phyloP scores from a whole-genome alignment of 2,797 vertebrate species.

The Takifugu ocellatus region DNA sequence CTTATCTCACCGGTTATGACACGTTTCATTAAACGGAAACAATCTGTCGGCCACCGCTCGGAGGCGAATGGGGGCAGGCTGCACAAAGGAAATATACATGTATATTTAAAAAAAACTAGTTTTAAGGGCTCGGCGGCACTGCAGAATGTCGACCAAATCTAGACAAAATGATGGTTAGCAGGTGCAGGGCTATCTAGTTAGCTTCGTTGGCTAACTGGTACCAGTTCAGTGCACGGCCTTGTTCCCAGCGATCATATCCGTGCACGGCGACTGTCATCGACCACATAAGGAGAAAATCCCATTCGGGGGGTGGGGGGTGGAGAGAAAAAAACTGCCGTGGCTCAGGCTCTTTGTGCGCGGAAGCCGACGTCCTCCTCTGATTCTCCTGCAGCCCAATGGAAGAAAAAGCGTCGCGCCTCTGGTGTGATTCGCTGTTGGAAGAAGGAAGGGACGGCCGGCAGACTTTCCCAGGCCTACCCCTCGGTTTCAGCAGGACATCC shows the following conservation, averaged over 20 bases:
- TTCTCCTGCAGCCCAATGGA: conserved; percentile 20
- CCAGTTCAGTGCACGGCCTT: conserved; percentile 72
- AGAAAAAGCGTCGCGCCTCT: conserved; percentile 35
- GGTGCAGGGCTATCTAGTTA: conserved; percentile 68
- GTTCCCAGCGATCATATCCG: conserved; percentile 69
- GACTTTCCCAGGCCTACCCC: conserved; percentile 82
- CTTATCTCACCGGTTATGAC: conserved; percentile 64
- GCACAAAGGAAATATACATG: conserved; percentile 4
- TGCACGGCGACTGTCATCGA: conserved; percentile 65
- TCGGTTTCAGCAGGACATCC: conserved; percentile 83
- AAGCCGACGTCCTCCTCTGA: conserved; percentile 55
- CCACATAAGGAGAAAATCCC: conserved; percentile 57
- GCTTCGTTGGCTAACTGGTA: conserved; percentile 59
- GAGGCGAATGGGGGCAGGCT: background rate
- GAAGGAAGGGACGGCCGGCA: conserved; percentile 70
- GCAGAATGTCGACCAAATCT: conserved; percentile 21
- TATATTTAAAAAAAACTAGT: conserved; percentile 14
- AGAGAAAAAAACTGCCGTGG: conserved; percentile 15
- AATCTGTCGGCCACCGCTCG: conserved; percentile 26
- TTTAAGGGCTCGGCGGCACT: conserved; percentile 22
- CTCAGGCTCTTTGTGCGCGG: conserved; percentile 55
- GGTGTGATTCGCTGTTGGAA: conserved; percentile 41
- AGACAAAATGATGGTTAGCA: conserved; percentile 52
- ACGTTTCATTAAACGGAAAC: conserved; percentile 69
- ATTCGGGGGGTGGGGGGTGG: conserved; percentile 25